Conservation (phyloP, 2,888 invertebrate genomes). For the Mimumesa dahlbomi region DNA sequence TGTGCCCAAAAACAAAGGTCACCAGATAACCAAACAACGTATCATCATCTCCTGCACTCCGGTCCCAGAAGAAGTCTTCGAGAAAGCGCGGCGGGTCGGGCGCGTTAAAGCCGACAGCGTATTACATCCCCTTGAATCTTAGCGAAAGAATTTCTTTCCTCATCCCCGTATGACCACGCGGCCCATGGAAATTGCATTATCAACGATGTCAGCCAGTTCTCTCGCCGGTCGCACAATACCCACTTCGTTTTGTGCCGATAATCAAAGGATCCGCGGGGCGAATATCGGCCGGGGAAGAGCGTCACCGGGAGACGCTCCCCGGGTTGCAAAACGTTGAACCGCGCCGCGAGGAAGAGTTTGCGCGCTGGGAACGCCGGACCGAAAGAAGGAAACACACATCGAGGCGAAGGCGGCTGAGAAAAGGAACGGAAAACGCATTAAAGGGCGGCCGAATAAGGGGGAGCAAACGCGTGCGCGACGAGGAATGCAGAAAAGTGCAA, state of each 20-base stretch:
- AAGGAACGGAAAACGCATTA: conserved; percentile 24
- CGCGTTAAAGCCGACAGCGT: too few species aligned
- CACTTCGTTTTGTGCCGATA: conserved; percentile 15
- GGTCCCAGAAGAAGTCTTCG: too few species aligned
- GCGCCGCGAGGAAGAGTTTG: not conserved
- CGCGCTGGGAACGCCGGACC: conserved; percentile 14
- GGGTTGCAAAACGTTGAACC: not conserved
- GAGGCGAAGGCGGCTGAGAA: too few species aligned
- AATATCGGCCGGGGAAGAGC: not conserved
- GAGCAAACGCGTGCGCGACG: conserved; percentile 8
- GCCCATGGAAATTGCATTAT: not conserved
- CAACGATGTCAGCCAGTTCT: not conserved
- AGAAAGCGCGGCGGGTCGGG: too few species aligned
- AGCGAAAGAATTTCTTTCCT: too few species aligned
- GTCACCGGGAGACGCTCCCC: not conserved
- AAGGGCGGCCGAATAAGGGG: not conserved
- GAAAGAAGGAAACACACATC: not conserved
- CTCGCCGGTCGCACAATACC: not conserved
- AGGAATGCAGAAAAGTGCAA: not conserved
- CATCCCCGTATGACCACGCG: not conserved
- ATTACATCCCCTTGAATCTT: too few species aligned
- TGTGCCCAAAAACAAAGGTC: too few species aligned
- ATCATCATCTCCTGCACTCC: too few species aligned
- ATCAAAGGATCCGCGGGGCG: conserved; percentile 15
- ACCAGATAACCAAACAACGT: too few species aligned